Percentiles rank a stretch among this genome's conserved stretches.
Evolutionary conservation across 2,888 invertebrate genomes (phyloP).

Genomic region (Diaphora mendica): DNA sequence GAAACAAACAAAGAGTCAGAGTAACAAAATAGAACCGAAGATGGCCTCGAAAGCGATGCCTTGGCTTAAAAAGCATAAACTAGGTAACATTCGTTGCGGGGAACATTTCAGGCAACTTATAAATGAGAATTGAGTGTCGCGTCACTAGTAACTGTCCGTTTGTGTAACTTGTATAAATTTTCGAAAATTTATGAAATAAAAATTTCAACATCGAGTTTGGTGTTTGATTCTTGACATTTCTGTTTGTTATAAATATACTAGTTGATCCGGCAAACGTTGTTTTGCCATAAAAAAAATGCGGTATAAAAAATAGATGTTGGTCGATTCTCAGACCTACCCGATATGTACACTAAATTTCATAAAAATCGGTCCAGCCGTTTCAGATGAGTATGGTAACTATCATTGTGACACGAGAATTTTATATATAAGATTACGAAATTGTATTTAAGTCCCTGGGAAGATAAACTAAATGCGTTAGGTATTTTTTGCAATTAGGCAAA

Average conservation of each 20-base stretch:
- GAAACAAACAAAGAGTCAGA: conserved; percentile 6
- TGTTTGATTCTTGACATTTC: background rate
- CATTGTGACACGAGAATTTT: too few relatives aligned
- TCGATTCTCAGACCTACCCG: too few relatives aligned
- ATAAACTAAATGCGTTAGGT: too few relatives aligned
- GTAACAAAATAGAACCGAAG: background rate
- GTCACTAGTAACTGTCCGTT: conserved; percentile 39
- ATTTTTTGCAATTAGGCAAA: too few relatives aligned
- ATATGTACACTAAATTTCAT: too few relatives aligned
- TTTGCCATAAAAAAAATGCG: too few relatives aligned
- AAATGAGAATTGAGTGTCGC: conserved; percentile 54
- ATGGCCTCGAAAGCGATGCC: conserved; percentile 47
- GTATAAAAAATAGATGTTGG: too few relatives aligned
- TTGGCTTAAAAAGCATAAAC: conserved; percentile 68
- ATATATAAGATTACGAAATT: too few relatives aligned
- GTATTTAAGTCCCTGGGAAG: too few relatives aligned
- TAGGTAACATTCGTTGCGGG: conserved; percentile 58
- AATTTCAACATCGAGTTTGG: conserved; percentile 32
- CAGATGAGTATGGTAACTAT: too few relatives aligned
- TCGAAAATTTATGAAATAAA: conserved; percentile 40
- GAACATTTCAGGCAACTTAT: conserved; percentile 68
- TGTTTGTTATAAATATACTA: background rate
- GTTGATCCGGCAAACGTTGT: too few relatives aligned
- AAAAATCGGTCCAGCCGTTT: too few relatives aligned
- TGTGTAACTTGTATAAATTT: conserved; percentile 23